Evolutionary conservation across 2,113 vertebrate species (phyloP).

Genomic region (Oreotrochilus melanogaster): DNA sequence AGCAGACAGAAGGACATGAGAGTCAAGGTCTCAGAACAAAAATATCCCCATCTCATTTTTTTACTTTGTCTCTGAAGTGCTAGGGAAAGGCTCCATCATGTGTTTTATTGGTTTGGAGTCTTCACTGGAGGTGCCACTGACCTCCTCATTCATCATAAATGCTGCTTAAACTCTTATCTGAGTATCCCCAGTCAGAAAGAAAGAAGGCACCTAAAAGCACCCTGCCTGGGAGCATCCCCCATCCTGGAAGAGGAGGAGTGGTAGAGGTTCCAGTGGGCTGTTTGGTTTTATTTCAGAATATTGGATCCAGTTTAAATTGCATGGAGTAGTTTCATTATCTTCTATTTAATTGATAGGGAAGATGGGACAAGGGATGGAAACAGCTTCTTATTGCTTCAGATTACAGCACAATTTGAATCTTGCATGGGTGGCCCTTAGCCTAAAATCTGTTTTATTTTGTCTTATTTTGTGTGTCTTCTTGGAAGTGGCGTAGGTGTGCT

Average conservation of each 20-base stretch:
- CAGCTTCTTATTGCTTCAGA: not conserved
- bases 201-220: not conserved
- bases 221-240: not conserved
- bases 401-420: conserved; percentile 20
- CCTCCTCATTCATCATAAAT: not conserved
- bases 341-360: not conserved
- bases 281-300: not conserved
- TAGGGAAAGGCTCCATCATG: not conserved
- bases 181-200: not conserved
- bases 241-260: not conserved
- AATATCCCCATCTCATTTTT: not conserved
- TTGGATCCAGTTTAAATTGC: not conserved
- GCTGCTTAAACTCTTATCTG: rapidly evolving
- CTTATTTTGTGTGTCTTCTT: not conserved
- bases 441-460: not conserved
- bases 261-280: not conserved
- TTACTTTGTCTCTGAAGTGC: not conserved
- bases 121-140: not conserved
- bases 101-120: not conserved
- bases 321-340: not conserved
- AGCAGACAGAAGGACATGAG: not conserved
- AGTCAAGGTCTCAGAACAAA: not conserved
- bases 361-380: not conserved
- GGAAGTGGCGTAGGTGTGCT: not conserved
- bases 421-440: not conserved